Percentiles rank a stretch among this genome's conserved stretches.
Conservation (phyloP, 2,797 vertebrate genomes). For the Premnoplex brunnescens region DNA sequence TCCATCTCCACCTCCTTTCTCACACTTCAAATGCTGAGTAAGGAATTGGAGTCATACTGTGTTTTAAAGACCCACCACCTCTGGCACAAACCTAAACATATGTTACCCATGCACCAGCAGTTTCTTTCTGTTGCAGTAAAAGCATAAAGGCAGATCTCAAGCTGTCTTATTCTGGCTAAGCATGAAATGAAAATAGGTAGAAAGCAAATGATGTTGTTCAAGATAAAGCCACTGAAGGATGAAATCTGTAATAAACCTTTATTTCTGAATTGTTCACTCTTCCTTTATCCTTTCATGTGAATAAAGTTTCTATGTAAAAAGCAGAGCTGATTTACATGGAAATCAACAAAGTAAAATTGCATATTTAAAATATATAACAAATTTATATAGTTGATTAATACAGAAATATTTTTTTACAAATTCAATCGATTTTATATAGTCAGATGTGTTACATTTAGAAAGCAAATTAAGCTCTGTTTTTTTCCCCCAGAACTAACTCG, state of each 20-base stretch:
- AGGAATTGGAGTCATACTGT: neutral
- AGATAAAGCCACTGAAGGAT: neutral
- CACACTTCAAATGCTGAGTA: neutral
- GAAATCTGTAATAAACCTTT: conserved; percentile 6
- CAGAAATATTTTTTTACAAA: neutral
- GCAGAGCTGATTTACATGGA: neutral
- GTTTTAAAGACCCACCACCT: neutral
- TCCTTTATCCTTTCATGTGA: conserved; percentile 8
- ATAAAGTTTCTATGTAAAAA: conserved; percentile 1
- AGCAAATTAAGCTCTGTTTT: neutral
- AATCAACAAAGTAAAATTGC: conserved; percentile 30
- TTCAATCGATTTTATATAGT: neutral
- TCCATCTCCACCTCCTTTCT: neutral
- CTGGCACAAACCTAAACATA: neutral
- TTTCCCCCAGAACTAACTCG: neutral
- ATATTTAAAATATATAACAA: neutral
- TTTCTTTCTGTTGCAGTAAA: neutral
- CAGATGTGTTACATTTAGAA: neutral
- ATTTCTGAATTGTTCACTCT: neutral
- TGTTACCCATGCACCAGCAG: neutral
- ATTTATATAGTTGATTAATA: neutral
- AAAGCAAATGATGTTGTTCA: neutral
- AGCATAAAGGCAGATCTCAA: neutral
- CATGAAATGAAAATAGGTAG: neutral
- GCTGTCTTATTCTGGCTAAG: neutral